These are phyloP conservation scores for Adelognathus sp. DNA, from an alignment of 2,888 invertebrate genomes.

Conservation along the genomic window DNA sequence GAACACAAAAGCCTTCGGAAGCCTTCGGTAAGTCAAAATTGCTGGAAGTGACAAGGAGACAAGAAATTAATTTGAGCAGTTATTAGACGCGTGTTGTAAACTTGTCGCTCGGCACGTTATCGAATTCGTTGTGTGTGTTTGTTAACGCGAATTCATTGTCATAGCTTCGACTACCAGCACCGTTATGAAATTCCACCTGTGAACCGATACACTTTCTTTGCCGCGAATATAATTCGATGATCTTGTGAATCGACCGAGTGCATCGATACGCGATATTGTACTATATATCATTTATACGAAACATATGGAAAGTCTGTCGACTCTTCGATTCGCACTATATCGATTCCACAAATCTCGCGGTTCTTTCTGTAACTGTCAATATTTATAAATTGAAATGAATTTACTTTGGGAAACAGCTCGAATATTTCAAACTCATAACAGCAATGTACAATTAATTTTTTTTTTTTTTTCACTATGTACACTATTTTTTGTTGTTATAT, in stretches of 20 bases:
- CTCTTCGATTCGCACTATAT: neutral
- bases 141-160: neutral
- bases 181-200: neutral
- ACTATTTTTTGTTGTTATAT: no score
- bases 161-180: neutral
- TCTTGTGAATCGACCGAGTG: neutral
- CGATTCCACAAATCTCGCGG: neutral
- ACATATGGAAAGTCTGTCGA: conserved; percentile 31
- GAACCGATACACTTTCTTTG: neutral
- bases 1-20: conserved; percentile 30
- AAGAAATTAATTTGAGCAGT: conserved; percentile 8
- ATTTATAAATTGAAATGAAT: neutral
- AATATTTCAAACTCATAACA: neutral
- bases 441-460: neutral
- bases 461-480: neutral
- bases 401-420: neutral
- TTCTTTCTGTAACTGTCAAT: conserved; percentile 5
- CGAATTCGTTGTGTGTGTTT: neutral
- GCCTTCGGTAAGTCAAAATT: conserved; percentile 46
- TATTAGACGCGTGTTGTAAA: neutral
- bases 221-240: conserved; percentile 10
- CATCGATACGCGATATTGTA: no score
- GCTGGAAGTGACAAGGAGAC: conserved; percentile 55
- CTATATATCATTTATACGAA: neutral
- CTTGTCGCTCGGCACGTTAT: neutral